Evolutionary conservation across 2,888 invertebrate species (phyloP).

Genomic region (Stenolophus ochropezus): DNA sequence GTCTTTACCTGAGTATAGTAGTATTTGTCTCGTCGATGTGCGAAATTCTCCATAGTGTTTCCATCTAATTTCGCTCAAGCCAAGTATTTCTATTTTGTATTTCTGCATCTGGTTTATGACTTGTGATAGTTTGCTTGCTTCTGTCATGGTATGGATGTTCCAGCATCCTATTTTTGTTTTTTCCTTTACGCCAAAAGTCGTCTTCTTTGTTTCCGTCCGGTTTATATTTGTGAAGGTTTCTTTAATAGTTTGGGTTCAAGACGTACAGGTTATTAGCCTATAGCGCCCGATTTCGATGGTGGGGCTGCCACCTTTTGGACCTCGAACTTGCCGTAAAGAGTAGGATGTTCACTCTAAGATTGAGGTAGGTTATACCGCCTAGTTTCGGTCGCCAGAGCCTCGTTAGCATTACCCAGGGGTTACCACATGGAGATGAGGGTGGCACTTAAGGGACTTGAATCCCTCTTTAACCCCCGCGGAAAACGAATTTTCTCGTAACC

Average conservation of each 20-base stretch:
- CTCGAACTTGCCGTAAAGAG: no score
- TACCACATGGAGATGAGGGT: no score
- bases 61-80: not conserved
- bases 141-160: not conserved
- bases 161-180: constrained; percentile 3
- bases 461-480: no score
- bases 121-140: not conserved
- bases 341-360: no score
- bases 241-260: not conserved
- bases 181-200: not conserved
- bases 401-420: no score
- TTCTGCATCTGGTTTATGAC: not conserved
- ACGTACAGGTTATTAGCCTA: no score
- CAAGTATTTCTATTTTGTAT: not conserved
- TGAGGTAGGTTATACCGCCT: no score
- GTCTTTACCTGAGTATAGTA: constrained; percentile 1
- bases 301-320: no score
- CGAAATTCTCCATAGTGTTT: not conserved
- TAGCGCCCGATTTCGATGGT: no score
- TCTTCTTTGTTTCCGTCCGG: not conserved
- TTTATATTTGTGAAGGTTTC: not conserved
- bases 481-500: no score
- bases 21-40: not conserved
- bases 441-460: no score
- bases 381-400: no score